Conservation (phyloP, 2,888 invertebrate species). For the Apocheima hispidaria region DNA sequence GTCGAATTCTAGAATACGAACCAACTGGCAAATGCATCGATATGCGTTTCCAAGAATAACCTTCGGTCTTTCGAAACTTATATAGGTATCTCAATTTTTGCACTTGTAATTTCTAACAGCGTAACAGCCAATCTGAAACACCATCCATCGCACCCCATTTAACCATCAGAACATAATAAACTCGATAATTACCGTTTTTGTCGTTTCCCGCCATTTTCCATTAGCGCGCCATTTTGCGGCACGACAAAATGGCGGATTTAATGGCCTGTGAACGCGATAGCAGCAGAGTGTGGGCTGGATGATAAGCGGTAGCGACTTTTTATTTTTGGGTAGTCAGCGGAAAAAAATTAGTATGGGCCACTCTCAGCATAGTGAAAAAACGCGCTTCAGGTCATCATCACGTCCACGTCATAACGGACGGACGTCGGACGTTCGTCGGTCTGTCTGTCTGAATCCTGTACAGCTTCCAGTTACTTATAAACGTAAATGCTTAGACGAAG, state of each 20-base stretch:
- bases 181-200: slow-evolving; percentile 40
- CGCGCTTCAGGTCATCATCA: no score
- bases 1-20: no score
- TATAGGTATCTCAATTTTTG: slow-evolving; percentile 2
- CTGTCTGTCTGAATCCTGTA: no score
- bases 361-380: no score
- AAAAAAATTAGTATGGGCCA: no score
- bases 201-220: slow-evolving; percentile 52
- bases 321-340: neutral
- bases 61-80: neutral
- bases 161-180: slow-evolving; percentile 30
- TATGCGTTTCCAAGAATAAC: neutral
- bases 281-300: slow-evolving; percentile 9
- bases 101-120: slow-evolving; percentile 6
- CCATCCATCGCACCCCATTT: slow-evolving; percentile 32
- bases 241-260: slow-evolving; percentile 48
- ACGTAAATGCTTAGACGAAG: no score
- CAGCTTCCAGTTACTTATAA: no score
- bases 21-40: no score
- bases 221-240: slow-evolving; percentile 51
- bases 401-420: no score
- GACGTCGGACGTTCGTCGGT: no score
- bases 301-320: slow-evolving; percentile 8
- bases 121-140: slow-evolving; percentile 24
- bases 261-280: slow-evolving; percentile 49